Percentiles rank a stretch among this genome's conserved stretches.
Evolutionary conservation across 2,113 vertebrate species (phyloP).

Genomic region (Anseranas semipalmata): DNA sequence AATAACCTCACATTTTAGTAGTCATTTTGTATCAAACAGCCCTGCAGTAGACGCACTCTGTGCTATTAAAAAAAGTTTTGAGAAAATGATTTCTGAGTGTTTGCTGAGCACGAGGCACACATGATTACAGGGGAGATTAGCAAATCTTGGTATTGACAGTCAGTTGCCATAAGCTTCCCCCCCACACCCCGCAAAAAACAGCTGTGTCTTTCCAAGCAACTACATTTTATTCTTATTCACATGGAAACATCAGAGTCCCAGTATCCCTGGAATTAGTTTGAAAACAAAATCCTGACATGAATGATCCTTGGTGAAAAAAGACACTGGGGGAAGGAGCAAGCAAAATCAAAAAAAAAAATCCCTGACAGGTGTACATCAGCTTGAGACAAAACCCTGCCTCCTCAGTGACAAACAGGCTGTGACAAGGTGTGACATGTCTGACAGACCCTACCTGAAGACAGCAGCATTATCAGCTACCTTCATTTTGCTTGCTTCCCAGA

Average conservation of each 20-base stretch:
- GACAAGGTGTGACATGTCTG: constrained; percentile 21
- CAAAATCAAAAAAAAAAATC: neutral
- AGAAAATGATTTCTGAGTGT: constrained; percentile 59
- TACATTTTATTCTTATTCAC: constrained; percentile 43
- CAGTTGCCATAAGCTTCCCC: constrained; percentile 14
- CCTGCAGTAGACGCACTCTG: neutral
- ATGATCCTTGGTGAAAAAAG: neutral
- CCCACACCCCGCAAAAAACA: neutral
- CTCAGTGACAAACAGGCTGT: constrained; percentile 39
- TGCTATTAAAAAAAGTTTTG: constrained; percentile 51
- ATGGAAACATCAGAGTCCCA: neutral
- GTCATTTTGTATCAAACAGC: constrained; percentile 32
- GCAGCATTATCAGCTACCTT: neutral
- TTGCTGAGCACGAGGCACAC: constrained; percentile 25
- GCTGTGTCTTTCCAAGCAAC: constrained; percentile 37
- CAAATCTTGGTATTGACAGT: constrained; percentile 58
- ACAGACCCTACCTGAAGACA: constrained; percentile 30
- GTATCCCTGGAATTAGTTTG: neutral
- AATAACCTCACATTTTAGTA: constrained; percentile 66
- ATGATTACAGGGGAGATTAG: constrained; percentile 59
- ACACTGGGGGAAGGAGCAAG: neutral
- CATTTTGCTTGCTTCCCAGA: neutral
- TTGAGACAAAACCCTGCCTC: constrained; percentile 48
- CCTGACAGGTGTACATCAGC: constrained; percentile 48
- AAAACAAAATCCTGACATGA: constrained; percentile 15